Evolutionary conservation across 1,140 invertebrate genomes (phyloP), one percentile per base, ranked within the genome.

Genomic region (Drosophila sp.): DNA sequence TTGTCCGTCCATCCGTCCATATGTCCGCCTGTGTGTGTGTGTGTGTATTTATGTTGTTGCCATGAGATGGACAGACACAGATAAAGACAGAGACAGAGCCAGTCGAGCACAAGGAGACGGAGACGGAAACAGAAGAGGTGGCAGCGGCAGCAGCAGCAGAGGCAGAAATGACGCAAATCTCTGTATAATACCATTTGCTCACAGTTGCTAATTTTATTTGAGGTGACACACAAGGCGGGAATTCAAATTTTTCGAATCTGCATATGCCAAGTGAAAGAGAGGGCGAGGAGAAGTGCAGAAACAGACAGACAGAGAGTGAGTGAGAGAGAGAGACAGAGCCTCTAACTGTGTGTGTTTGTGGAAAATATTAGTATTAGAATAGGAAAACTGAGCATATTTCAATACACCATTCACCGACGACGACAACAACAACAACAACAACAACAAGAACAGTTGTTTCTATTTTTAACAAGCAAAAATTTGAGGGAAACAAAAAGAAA

Each of bases 191-290:
- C 76, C 75, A 71, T 83, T 89, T 79, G 72, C 76, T 89, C 79
- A 70, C 81, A 83, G 72, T 75, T 87, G 83, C 83, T 89, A 89
- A 87, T 89, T 87, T 87, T 87, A 89, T 87, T 87, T 87, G 67
- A 87, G 83, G 83, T 87, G 83, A 87, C 83, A 87, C 84, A 87
- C 76, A 83, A 83, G 76, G 83, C 84, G 83, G 83, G 83, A 87
- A 87, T 87, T 72, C 54, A 33, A 25, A 47, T 60, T 55, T 66
- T 44, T 57, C 56, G 68, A 47, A 35, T 30, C 27, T 23, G 35
- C 33, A 40, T 40, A 29, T 29, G 50, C 38, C 40, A 50, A 61
- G 56, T 66, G 33, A 55, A 56, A 41, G 44, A 60, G 65, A 73
- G 35, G 47, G 50, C 1, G 47, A 38, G 65, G 44, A 60, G 29